These are phyloP conservation scores for Guaruba guarouba DNA, from an alignment of 2,113 vertebrate species.

Conservation along the genomic window DNA sequence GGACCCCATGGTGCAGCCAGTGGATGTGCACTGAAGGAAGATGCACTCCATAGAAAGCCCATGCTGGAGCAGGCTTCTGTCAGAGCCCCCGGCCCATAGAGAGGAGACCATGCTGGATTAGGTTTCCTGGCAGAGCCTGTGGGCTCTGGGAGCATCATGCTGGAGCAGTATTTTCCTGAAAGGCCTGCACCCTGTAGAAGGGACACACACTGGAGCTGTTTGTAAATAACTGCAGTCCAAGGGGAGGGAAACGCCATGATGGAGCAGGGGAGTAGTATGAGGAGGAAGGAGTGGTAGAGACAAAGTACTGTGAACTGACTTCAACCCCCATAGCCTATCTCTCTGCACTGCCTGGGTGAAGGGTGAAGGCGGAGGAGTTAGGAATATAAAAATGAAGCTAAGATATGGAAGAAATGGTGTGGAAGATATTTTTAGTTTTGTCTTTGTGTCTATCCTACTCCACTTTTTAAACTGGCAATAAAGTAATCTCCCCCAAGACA, in stretches of 20 bases:
- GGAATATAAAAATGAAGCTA: background rate
- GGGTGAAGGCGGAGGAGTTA: background rate
- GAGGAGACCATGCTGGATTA: fast-evolving
- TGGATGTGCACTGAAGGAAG: background rate
- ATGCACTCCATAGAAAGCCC: background rate
- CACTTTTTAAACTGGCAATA: background rate
- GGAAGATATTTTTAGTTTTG: background rate
- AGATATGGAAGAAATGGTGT: background rate
- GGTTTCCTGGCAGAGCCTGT: background rate
- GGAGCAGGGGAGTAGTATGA: background rate
- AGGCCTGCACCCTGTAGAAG: background rate
- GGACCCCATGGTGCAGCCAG: too few relatives aligned
- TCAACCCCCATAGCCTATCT: background rate
- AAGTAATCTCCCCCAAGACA: background rate
- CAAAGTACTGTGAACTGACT: background rate
- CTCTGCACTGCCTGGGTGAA: fast-evolving
- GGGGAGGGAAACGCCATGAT: background rate
- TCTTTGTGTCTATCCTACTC: background rate
- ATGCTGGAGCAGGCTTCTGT: background rate
- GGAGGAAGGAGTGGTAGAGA: background rate
- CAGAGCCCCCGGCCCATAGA: background rate
- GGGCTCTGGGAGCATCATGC: fast-evolving
- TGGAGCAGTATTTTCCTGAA: background rate
- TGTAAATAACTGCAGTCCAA: background rate
- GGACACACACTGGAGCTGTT: background rate